These are phyloP conservation scores for Amorpha juglandis DNA, from an alignment of 2,888 invertebrate species.

Conservation along the genomic window DNA sequence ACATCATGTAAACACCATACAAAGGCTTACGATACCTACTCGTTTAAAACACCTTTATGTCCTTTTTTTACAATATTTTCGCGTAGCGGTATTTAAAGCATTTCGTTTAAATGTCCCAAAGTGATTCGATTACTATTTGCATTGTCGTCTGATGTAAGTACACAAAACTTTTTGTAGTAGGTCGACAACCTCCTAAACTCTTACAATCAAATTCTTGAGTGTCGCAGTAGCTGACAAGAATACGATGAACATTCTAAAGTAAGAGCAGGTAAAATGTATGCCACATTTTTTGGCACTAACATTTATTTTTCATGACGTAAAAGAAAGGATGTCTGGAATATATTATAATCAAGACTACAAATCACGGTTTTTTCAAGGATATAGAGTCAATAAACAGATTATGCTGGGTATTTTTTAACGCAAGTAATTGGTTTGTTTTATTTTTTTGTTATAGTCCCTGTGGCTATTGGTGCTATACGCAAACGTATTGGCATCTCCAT, in stretches of 20 bases:
- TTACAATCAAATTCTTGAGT: conserved; percentile 63
- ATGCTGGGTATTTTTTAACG: too few species aligned
- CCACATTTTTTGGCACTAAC: conserved; percentile 28
- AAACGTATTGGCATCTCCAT: conserved; percentile 62
- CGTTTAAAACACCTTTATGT: conserved; percentile 41
- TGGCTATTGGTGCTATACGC: conserved; percentile 57
- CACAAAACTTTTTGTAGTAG: conserved; percentile 61
- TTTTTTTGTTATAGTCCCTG: conserved; percentile 55
- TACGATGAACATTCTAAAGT: conserved; percentile 42
- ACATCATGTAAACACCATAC: conserved; percentile 36
- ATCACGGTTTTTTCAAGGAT: too few species aligned
- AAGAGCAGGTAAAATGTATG: conserved; percentile 28
- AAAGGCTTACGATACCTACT: conserved; percentile 38
- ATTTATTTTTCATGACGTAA: not conserved
- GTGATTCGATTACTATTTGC: conserved; percentile 65
- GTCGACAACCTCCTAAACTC: conserved; percentile 67
- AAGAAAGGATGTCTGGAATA: not conserved
- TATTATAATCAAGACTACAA: not conserved
- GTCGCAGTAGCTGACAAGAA: conserved; percentile 57
- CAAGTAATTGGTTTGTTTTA: not conserved
- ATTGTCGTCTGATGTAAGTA: conserved; percentile 57
- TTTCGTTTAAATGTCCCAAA: conserved; percentile 58
- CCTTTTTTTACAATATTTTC: conserved; percentile 47
- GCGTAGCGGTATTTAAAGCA: conserved; percentile 56
- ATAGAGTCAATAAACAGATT: too few species aligned